Percentiles rank a stretch among this genome's conserved stretches.
phyloP scores from a whole-genome alignment of 2,797 vertebrate species.

The Ctenopoma kingsleyae region DNA sequence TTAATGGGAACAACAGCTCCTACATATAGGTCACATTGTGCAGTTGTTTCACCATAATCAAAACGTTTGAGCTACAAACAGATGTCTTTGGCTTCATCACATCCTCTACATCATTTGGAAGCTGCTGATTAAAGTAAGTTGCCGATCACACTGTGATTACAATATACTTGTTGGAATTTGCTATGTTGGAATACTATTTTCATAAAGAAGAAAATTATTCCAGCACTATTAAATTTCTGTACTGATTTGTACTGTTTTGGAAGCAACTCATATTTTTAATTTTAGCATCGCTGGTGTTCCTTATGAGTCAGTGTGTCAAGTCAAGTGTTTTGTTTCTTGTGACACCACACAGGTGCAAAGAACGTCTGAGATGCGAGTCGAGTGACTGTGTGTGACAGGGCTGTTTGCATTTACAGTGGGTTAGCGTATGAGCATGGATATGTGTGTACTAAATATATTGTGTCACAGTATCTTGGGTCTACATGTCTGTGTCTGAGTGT shows the following conservation, averaged over 20 bases:
- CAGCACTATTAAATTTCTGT: conserved; percentile 11
- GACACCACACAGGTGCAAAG: conserved; percentile 26
- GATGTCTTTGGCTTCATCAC: conserved; percentile 74
- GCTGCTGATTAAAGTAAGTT: conserved; percentile 16
- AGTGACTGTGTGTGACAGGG: background rate
- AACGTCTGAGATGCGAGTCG: conserved; percentile 16
- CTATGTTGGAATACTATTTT: conserved; percentile 24
- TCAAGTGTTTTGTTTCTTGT: conserved; percentile 30
- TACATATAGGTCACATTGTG: conserved; percentile 40
- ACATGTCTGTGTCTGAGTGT: conserved; percentile 16
- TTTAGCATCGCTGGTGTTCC: conserved; percentile 29
- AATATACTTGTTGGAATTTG: conserved; percentile 25
- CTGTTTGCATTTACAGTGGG: conserved; percentile 14
- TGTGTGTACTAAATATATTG: conserved; percentile 20
- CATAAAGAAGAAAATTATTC: conserved; percentile 37
- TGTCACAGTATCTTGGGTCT: background rate
- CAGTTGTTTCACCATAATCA: conserved; percentile 40
- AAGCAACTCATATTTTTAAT: conserved; percentile 29
- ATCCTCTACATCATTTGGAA: conserved; percentile 30
- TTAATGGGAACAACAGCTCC: conserved; percentile 31
- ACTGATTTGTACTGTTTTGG: conserved; percentile 36
- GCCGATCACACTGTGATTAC: conserved; percentile 62
- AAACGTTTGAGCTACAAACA: conserved; percentile 43
- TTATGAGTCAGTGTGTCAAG: no score
- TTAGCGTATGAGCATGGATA: background rate